Conservation (phyloP, 2,888 invertebrate species). For the Hoplodrina blanda region DNA sequence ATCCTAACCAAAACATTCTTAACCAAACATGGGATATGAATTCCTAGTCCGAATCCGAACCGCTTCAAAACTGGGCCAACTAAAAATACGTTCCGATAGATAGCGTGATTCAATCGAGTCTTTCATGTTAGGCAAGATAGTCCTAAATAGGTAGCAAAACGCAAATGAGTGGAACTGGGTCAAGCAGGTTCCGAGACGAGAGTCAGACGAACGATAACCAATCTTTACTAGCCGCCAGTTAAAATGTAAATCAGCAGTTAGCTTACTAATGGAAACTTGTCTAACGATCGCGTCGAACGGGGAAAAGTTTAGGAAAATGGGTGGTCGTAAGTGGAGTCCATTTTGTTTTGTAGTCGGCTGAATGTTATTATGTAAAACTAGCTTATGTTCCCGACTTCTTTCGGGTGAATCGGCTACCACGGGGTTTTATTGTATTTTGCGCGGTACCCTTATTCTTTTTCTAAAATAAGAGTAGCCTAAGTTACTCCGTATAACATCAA, state of each 20-base stretch:
- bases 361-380: slow-evolving; percentile 32
- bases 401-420: too few species aligned
- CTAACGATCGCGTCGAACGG: slow-evolving; percentile 44
- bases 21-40: slow-evolving; percentile 42
- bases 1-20: slow-evolving; percentile 23
- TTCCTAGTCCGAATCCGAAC: slow-evolving; percentile 25
- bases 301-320: slow-evolving; percentile 58
- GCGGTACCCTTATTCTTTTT: too few species aligned
- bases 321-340: slow-evolving; percentile 39
- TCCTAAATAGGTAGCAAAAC: slow-evolving; percentile 68
- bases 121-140: slow-evolving; percentile 67
- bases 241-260: slow-evolving; percentile 61
- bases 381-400: too few species aligned
- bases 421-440: too few species aligned
- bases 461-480: too few species aligned
- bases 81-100: slow-evolving; percentile 48
- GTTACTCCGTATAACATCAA: too few species aligned
- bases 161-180: slow-evolving; percentile 77
- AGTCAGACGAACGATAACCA: slow-evolving; percentile 67
- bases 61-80: slow-evolving; percentile 50
- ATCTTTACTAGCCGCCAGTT: slow-evolving; percentile 49
- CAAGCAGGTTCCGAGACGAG: slow-evolving; percentile 74
- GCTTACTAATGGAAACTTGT: slow-evolving; percentile 57
- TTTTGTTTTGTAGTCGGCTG: slow-evolving; percentile 37
- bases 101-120: slow-evolving; percentile 61